Evolutionary conservation across 2,888 invertebrate species (phyloP), one percentile per base, ranked within the genome.

Genomic region (Syritta pipiens): DNA sequence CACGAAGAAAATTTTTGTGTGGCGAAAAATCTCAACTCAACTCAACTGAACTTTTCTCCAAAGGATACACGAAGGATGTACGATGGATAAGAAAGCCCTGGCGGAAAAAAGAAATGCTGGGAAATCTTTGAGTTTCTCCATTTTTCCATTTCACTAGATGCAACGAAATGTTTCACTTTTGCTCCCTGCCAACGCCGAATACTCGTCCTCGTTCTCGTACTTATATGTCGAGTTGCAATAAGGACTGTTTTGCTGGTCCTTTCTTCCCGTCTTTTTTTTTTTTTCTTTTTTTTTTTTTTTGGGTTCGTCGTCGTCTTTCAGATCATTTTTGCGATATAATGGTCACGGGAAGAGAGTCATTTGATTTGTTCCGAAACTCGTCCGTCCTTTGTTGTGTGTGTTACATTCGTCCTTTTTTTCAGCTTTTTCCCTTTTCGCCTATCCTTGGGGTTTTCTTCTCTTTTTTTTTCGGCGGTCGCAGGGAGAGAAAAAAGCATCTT

Each of bases 361-460:
- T 79, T 79, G 74, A 79, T 74, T 79, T 74, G 72, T 72, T 74
- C 77, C 67, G 62, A 79, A 79, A 67, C 74, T 74, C 74, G 74
- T 79, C 55, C 60, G 32, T 67, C 49, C 74, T 68, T 74, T 68
- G 67, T 79, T 62, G 53, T 68, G 60, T 74, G 44, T 49, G 44
- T 55, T 55, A 42, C 35, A 12, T 9, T n/a, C 46, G 19, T 22
- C 37, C 20, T 60, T 59, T 44, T 32, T 26, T 26, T 17, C 6
- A 24, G 20, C 6, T 9, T 19, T 4, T 48, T 3, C 17, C 17
- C 53, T 48, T 37, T 28, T 26, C 4, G 30, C 40, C 48, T 14
- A 10, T 37, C 22, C 17, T 20, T 59, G 6, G 19, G n/a, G 28
- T 57, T 22, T 53, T 37, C 10, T 14, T 24, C 46, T 46, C 24